Percentiles rank a stretch among this genome's conserved stretches.
phyloP scores from a whole-genome alignment of 2,113 vertebrate genomes.

The Promerops cafer region DNA sequence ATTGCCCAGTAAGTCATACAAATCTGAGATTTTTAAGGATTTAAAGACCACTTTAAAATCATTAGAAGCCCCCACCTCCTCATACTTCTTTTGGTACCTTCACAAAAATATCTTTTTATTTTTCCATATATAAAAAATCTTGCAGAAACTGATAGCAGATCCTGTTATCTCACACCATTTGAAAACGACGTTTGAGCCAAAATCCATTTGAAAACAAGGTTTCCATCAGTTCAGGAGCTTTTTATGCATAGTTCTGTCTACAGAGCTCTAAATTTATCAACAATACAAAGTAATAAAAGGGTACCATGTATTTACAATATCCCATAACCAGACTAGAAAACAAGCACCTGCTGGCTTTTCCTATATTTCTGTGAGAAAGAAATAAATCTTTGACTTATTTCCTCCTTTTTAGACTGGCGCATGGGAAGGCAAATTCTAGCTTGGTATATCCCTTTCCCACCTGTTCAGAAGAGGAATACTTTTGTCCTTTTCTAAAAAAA shows the following conservation, averaged over 20 bases:
- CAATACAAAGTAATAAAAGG: neutral
- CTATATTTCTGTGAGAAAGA: neutral
- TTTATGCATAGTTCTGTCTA: neutral
- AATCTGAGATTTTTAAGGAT: neutral
- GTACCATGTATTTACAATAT: neutral
- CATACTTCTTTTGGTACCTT: neutral
- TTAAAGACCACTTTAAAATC: neutral
- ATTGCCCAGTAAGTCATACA: neutral
- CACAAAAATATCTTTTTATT: neutral
- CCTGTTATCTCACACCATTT: neutral
- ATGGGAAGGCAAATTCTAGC: neutral
- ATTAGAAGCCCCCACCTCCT: neutral
- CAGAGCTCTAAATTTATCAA: neutral
- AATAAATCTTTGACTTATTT: neutral
- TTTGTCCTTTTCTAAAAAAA: neutral
- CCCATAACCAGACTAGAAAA: neutral
- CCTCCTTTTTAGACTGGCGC: neutral
- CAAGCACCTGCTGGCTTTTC: neutral
- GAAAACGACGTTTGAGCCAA: neutral
- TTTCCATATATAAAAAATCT: neutral
- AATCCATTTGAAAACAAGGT: neutral
- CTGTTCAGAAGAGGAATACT: neutral
- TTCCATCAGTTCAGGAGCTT: neutral
- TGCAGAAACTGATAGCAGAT: neutral
- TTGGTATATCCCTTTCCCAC: neutral